Conservation (phyloP, 2,888 invertebrate species). For the Ochropleura leucogaster region DNA sequence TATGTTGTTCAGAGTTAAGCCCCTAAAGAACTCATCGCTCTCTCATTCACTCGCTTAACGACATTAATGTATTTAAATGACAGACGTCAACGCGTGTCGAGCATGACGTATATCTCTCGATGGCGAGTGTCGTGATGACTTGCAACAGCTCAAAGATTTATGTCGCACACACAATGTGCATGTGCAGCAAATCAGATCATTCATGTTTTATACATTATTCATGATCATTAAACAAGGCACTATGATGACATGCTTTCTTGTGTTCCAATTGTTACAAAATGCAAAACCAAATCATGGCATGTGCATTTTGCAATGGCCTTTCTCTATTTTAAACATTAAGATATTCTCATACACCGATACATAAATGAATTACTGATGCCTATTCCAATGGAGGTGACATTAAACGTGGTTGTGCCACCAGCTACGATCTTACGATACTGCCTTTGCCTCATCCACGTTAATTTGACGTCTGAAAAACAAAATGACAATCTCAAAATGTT, state of each 20-base stretch:
- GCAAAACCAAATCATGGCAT: neutral
- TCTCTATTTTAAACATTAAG: neutral
- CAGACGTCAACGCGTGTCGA: neutral
- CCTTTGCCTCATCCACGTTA: neutral
- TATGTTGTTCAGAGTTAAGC: neutral
- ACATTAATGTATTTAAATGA: neutral
- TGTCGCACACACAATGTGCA: neutral
- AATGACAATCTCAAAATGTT: neutral
- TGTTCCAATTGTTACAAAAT: constrained; percentile 6
- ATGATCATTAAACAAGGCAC: neutral
- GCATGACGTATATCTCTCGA: constrained; percentile 5
- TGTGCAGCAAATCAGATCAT: constrained; percentile 10
- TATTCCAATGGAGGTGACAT: neutral
- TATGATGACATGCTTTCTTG: neutral
- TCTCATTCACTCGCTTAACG: too few relatives aligned
- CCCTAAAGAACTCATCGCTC: neutral
- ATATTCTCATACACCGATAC: neutral
- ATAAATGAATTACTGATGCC: neutral
- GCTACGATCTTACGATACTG: neutral
- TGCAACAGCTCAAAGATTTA: neutral
- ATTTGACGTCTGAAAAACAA: neutral
- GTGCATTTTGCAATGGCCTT: neutral
- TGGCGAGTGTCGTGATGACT: constrained; percentile 31
- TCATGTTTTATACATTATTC: constrained; percentile 12
- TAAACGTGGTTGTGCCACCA: neutral